Evolutionary conservation across 1,140 invertebrate species (phyloP).

Genomic region (Micrasema longulum): DNA sequence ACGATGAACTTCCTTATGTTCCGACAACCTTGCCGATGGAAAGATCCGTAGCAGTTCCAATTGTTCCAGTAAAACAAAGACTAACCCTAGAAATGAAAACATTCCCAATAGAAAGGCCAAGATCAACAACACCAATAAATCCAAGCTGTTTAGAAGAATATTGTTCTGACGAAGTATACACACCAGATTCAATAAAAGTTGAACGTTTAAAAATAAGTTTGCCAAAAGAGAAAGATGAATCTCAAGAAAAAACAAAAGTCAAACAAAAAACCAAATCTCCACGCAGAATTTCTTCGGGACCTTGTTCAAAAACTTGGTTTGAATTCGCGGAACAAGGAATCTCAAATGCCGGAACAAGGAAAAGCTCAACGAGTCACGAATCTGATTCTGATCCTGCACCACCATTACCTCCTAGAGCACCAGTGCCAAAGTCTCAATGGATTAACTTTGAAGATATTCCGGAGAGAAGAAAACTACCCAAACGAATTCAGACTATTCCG

Average conservation of each 20-base stretch:
- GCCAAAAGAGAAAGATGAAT: slow-evolving; percentile 71
- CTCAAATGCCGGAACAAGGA: slow-evolving; percentile 40
- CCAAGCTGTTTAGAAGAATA: slow-evolving; percentile 83
- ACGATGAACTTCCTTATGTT: slow-evolving; percentile 88
- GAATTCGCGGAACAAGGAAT: slow-evolving; percentile 74
- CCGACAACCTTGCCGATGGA: slow-evolving; percentile 87
- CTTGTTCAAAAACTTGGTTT: slow-evolving; percentile 70
- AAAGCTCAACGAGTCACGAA: slow-evolving; percentile 46
- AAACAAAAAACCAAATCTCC: slow-evolving; percentile 63
- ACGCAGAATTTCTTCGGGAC: slow-evolving; percentile 60
- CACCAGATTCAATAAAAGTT: slow-evolving; percentile 58
- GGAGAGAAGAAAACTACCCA: slow-evolving; percentile 80
- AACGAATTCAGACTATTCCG: slow-evolving; percentile 83
- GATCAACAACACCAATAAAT: slow-evolving; percentile 86
- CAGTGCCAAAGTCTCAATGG: slow-evolving; percentile 72
- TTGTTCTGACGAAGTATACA: slow-evolving; percentile 65
- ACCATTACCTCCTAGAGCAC: slow-evolving; percentile 66
- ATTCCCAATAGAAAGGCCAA: slow-evolving; percentile 87
- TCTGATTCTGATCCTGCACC: slow-evolving; percentile 60
- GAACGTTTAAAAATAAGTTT: slow-evolving; percentile 79
- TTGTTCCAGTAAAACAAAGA: slow-evolving; percentile 83
- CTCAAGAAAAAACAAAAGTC: slow-evolving; percentile 56
- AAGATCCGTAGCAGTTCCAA: slow-evolving; percentile 82
- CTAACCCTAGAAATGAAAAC: slow-evolving; percentile 77
- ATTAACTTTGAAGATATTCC: slow-evolving; percentile 89